Evolutionary conservation across 2,888 invertebrate genomes (phyloP).

Genomic region (Panzeria rudis): DNA sequence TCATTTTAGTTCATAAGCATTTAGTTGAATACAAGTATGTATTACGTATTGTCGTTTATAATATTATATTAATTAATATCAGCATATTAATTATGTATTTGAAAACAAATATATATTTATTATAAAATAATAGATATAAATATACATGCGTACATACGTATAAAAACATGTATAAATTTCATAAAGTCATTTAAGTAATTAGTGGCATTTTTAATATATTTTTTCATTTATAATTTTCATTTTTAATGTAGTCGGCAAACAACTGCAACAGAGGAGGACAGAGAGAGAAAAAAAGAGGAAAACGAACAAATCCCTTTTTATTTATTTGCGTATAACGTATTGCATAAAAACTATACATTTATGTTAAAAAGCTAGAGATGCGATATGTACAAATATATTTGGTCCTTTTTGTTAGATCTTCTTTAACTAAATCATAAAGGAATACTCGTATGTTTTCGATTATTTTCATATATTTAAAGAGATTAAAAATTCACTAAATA

Average conservation of each 20-base stretch:
- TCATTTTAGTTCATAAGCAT: background rate
- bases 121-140: constrained; percentile 7
- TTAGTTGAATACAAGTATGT: constrained; percentile 2
- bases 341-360: background rate
- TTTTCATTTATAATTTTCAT: background rate
- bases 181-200: constrained; percentile 67
- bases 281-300: background rate
- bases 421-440: no score
- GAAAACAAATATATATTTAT: constrained; percentile 18
- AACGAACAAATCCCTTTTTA: background rate
- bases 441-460: no score
- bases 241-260: background rate
- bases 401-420: background rate
- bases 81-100: constrained; percentile 40
- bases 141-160: no score
- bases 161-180: constrained; percentile 29
- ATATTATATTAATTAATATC: constrained; percentile 49
- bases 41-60: background rate
- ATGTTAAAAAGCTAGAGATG: background rate
- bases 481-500: no score
- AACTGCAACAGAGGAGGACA: background rate
- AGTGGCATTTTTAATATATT: constrained; percentile 36
- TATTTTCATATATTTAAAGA: no score
- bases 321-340: background rate
- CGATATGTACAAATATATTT: background rate